Evolutionary conservation across 2,888 invertebrate species (phyloP), one percentile per base, ranked within the genome.

Genomic region (Dasypogon diadema): DNA sequence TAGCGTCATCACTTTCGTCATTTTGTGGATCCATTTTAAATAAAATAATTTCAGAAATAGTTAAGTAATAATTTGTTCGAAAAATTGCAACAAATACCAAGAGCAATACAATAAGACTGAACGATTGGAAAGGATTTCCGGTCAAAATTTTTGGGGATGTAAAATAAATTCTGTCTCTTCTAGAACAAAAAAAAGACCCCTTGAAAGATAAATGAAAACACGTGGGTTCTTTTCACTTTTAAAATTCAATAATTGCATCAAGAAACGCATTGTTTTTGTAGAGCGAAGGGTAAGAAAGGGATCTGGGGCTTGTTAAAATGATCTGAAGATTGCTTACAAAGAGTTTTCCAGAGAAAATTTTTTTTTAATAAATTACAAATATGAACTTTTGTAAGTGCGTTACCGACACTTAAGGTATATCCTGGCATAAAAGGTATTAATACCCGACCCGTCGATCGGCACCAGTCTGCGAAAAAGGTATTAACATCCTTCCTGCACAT

Each of bases 41-140:
- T 51, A 51, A 51, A 51, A 1, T 51, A 51, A 51, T 3, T 51
- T 18, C 14, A 18, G 51, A 2, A 51, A 21, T 12, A 16, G 51
- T 51, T 51, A 51, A 51, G 18, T 51, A 16, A 6, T 51, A 18
- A 51, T 18, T 18, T 18, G 1, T 2, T 51, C 1, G 14, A 16
- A 51, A 51, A 51, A 51, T 51, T 51, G 51, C 51, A 51, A 51
- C 51, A 51, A 51, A 51, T 1, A 51, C 18, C 18, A 51, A 51
- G 14, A 51, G 22, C 1, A 18, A 1, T 51, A 51, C 18, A 18
- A 51, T 51, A 51, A 51, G 51, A 51, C 51, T 51, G 51, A 51
- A 51, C 51, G 51, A 51, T 51, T 51, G 51, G 51, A 51, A 51
- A 51, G 51, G 18, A 21, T 21, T 18, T 16, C 51, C 16, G 18